Evolutionary conservation across 92 coral and sea anemone genomes (phyloP).

Genomic region (Pocillopora grandis): DNA sequence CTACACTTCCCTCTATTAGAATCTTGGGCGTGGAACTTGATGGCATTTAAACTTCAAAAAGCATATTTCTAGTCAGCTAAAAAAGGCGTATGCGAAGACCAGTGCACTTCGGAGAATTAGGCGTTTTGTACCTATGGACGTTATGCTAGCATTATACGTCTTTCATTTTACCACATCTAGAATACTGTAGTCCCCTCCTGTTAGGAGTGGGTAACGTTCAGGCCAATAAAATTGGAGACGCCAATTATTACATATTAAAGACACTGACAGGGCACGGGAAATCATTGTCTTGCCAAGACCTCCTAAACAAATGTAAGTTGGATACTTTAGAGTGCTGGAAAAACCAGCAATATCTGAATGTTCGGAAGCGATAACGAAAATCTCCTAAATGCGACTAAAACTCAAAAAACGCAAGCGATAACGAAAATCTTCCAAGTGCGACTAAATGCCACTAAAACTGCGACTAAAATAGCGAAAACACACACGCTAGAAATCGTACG

Average conservation of each 20-base stretch:
- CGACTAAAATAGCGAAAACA: no score
- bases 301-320: constrained; percentile 20
- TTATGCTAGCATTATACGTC: neutral
- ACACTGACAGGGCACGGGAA: neutral
- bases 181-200: constrained; percentile 4
- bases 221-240: neutral
- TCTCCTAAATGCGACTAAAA: no score
- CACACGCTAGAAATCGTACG: no score
- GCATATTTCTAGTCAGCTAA: neutral
- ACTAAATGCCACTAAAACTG: no score
- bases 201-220: neutral
- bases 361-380: no score
- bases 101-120: neutral
- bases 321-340: constrained; percentile 11
- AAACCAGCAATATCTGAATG: neutral
- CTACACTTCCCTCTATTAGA: neutral
- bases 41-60: neutral
- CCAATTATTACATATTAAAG: neutral
- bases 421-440: no score
- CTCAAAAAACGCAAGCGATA: no score
- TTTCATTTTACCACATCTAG: neutral
- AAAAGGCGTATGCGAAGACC: neutral
- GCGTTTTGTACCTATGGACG: neutral
- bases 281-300: constrained; percentile 8
- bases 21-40: neutral